Evolutionary conservation across 2,113 vertebrate species (phyloP).

Genomic region (Oncorhynchus kisutch): DNA sequence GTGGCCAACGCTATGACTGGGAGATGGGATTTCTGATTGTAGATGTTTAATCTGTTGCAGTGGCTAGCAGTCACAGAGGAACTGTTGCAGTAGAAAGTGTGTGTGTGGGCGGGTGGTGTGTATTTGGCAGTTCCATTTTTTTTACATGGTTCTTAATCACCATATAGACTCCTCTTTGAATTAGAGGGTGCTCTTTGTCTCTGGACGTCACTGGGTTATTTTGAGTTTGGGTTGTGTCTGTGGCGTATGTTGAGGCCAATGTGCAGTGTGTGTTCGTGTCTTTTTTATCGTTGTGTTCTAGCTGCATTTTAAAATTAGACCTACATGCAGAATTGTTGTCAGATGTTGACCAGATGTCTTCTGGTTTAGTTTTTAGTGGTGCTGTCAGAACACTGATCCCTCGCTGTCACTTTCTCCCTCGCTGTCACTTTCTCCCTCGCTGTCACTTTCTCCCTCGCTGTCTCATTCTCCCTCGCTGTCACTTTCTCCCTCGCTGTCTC

Average conservation of each 20-base stretch:
- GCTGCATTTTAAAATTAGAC: too few species aligned
- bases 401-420: too few species aligned
- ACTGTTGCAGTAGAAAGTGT: constrained; percentile 45
- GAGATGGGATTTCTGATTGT: constrained; percentile 25
- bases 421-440: too few species aligned
- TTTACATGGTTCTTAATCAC: constrained; percentile 61
- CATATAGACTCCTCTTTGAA: constrained; percentile 65
- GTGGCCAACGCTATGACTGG: constrained; percentile 55
- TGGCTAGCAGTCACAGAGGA: constrained; percentile 40
- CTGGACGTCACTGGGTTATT: constrained; percentile 59
- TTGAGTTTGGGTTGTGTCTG: constrained; percentile 15
- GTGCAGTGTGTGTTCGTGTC: not conserved
- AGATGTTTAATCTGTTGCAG: constrained; percentile 11
- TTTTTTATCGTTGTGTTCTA: too few species aligned
- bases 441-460: too few species aligned
- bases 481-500: too few species aligned
- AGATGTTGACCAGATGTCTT: too few species aligned
- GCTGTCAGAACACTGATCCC: too few species aligned
- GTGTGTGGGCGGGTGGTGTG: constrained; percentile 63
- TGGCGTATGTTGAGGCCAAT: too few species aligned
- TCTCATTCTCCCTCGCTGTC: not conserved
- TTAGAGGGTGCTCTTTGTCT: constrained; percentile 61
- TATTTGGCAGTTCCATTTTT: constrained; percentile 54
- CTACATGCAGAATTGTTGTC: too few species aligned
- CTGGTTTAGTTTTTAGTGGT: too few species aligned